Percentiles rank a stretch among this genome's conserved stretches.
Conservation (phyloP, 2,113 vertebrate species). For the Vimba vimba region DNA sequence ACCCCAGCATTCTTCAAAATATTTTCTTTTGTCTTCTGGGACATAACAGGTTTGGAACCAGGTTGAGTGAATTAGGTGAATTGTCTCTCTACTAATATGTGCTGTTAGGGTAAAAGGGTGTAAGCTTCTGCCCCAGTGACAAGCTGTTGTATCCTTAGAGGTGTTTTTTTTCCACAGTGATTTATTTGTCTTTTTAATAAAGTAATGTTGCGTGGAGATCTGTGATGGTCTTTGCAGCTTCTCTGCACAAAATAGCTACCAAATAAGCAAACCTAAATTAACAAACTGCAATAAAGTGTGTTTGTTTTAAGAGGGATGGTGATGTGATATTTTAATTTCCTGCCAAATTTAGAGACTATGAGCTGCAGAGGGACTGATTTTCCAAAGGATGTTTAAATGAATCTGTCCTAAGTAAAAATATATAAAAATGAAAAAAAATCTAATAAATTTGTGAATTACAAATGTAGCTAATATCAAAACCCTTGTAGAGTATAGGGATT, state of each 20-base stretch:
- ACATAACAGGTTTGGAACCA: neutral
- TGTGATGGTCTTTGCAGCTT: neutral
- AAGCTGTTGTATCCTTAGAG: too few relatives aligned
- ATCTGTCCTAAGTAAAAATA: neutral
- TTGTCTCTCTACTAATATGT: too few relatives aligned
- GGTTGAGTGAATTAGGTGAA: neutral
- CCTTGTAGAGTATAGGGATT: neutral
- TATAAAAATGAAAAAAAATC: neutral
- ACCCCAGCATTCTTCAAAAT: too few relatives aligned
- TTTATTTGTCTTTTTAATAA: neutral
- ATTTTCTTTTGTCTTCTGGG: neutral
- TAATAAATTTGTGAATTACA: neutral
- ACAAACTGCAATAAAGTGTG: neutral
- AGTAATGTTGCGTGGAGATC: neutral
- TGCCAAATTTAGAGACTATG: neutral
- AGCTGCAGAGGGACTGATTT: neutral
- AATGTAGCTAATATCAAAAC: neutral
- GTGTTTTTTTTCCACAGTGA: neutral
- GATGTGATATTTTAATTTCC: slow-evolving; percentile 17
- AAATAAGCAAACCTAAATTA: neutral
- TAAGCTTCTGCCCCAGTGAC: neutral
- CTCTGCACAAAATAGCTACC: neutral
- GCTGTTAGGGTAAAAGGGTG: neutral
- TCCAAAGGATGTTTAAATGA: neutral
- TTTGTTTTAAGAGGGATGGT: neutral